Evolutionary conservation across 2,797 vertebrate genomes (phyloP).

Genomic region (Cossypha dichroa): DNA sequence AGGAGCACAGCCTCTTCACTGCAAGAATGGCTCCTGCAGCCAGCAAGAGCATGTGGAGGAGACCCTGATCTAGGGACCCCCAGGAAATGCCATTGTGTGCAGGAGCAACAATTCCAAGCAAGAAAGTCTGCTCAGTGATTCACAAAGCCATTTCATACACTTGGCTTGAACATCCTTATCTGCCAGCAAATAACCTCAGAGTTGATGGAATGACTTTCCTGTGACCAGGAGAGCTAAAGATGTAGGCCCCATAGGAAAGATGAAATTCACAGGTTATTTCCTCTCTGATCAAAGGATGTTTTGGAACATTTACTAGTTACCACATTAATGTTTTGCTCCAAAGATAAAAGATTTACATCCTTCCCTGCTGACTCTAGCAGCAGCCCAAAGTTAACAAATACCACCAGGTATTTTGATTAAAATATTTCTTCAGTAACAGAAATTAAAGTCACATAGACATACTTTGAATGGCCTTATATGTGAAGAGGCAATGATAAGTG

Average conservation of each 20-base stretch:
- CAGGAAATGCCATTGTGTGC: neutral
- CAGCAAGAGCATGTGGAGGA: neutral
- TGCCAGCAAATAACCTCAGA: neutral
- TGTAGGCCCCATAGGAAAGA: neutral
- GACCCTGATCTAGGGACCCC: neutral
- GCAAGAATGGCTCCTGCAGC: neutral
- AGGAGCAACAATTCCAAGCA: neutral
- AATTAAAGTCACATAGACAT: too few species aligned
- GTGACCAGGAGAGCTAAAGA: neutral
- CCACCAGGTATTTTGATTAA: neutral
- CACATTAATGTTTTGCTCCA: accelerated
- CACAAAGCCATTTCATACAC: neutral
- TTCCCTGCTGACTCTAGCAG: accelerated
- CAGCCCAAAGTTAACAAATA: neutral
- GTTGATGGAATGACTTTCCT: neutral
- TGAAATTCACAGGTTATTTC: neutral
- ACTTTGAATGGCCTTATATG: too few species aligned
- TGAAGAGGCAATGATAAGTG: too few species aligned
- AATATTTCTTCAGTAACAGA: neutral
- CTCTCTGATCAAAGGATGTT: neutral
- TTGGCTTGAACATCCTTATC: neutral
- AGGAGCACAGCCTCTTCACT: neutral
- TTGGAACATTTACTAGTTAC: neutral
- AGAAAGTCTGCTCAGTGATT: neutral
- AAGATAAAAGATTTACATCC: neutral